These are phyloP conservation scores for Cyphomyrmex costatus DNA, from an alignment of 1,140 invertebrate genomes.

Conservation along the genomic window DNA sequence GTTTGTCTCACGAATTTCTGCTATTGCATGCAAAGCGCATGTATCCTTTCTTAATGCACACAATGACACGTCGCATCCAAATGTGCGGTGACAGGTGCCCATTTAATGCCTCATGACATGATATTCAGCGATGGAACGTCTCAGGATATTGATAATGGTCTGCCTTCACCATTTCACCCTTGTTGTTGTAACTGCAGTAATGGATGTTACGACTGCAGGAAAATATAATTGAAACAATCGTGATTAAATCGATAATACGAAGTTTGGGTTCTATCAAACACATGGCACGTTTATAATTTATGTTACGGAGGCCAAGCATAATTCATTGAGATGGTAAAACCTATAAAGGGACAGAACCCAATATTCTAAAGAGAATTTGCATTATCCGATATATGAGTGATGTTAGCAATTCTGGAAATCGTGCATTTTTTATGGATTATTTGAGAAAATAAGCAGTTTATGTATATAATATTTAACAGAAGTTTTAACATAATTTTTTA, in stretches of 20 bases:
- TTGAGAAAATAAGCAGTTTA: neutral
- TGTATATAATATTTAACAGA: neutral
- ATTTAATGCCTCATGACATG: conserved; percentile 5
- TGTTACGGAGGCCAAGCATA: conserved; percentile 1
- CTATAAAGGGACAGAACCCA: neutral
- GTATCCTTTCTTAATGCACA: conserved; percentile 29
- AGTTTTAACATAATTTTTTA: neutral
- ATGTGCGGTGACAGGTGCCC: conserved; percentile 3
- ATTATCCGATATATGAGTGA: conserved; percentile 7
- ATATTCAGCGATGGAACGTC: neutral
- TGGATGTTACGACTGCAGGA: conserved; percentile 7
- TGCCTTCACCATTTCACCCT: conserved; percentile 2
- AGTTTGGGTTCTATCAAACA: conserved; percentile 1
- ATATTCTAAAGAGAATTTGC: conserved; percentile 20
- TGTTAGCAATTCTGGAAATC: neutral
- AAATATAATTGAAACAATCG: conserved; percentile 49
- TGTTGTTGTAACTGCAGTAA: neutral
- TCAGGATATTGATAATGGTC: conserved; percentile 37
- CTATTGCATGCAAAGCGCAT: conserved; percentile 37
- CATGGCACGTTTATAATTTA: conserved; percentile 27
- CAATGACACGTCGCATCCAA: neutral
- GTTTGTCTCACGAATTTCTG: neutral
- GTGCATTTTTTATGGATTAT: neutral
- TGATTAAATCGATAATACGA: neutral
- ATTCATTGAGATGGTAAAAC: conserved; percentile 19